Conservation (phyloP, 2,113 vertebrate genomes). For the Poeciliopsis retropinna region DNA sequence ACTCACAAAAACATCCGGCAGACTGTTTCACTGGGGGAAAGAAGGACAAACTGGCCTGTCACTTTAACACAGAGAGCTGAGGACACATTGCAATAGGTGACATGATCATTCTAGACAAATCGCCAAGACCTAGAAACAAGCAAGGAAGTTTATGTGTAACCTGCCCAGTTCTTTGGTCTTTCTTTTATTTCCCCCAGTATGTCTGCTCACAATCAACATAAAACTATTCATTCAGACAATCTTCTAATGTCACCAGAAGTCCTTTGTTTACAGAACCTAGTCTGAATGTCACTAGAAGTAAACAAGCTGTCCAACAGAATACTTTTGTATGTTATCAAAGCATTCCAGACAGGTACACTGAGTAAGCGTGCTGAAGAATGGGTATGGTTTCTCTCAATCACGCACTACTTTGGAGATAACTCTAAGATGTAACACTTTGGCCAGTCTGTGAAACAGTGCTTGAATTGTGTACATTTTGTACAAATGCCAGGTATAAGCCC, state of each 20-base stretch:
- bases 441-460: background rate
- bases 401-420: background rate
- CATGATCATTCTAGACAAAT: slow-evolving; percentile 86
- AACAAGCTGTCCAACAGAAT: background rate
- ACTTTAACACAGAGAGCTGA: slow-evolving; percentile 80
- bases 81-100: slow-evolving; percentile 87
- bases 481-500: background rate
- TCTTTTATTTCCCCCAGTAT: slow-evolving; percentile 57
- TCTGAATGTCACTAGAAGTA: background rate
- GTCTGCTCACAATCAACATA: too few relatives aligned
- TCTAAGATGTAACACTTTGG: too few relatives aligned
- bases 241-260: background rate
- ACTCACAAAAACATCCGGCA: too few relatives aligned
- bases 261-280: background rate
- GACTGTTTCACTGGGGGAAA: background rate
- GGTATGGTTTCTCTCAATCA: background rate
- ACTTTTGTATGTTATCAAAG: background rate
- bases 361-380: background rate
- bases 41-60: background rate
- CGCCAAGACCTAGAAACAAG: slow-evolving; percentile 87
- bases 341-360: background rate
- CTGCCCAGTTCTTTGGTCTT: slow-evolving; percentile 80
- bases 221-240: slow-evolving; percentile 20
- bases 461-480: background rate
- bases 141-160: slow-evolving; percentile 80